phyloP scores from a whole-genome alignment of 2,888 invertebrate species.

The Melieria omissa region DNA sequence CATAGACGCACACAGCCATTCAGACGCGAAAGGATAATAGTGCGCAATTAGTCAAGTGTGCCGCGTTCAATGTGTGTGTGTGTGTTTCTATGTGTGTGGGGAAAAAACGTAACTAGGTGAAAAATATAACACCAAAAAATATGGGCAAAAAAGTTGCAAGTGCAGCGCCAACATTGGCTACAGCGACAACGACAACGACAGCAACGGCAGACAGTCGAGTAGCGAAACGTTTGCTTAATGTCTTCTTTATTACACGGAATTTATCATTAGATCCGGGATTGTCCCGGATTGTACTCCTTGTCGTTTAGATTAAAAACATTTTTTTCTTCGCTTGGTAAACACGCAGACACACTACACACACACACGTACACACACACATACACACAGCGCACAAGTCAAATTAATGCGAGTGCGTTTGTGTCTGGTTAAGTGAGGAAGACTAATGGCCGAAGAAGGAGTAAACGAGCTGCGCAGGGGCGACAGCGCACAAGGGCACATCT shows the following conservation, averaged over 20 bases:
- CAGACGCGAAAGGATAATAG: slow-evolving; percentile 24
- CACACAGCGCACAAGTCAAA: slow-evolving; percentile 8
- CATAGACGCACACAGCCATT: neutral
- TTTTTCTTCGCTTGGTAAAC: neutral
- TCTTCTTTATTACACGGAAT: slow-evolving; percentile 35
- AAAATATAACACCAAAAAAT: slow-evolving; percentile 19
- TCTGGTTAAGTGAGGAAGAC: too few species aligned
- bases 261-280: slow-evolving; percentile 33
- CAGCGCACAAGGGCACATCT: too few species aligned
- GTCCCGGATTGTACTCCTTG: slow-evolving; percentile 29
- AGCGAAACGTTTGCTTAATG: slow-evolving; percentile 20
- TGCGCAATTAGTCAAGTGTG: slow-evolving; percentile 33
- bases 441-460: too few species aligned
- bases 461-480: too few species aligned
- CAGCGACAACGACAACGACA: neutral
- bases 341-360: slow-evolving; percentile 5
- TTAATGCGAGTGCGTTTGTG: too few species aligned
- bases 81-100: neutral
- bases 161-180: neutral
- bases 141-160: neutral
- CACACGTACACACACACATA: neutral
- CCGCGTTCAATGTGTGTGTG: neutral
- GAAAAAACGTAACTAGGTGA: slow-evolving; percentile 22
- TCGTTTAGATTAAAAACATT: neutral
- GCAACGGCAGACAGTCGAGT: neutral